A percentile compares a stretch with the other conserved stretches of the same genome.
Evolutionary conservation across 2,888 invertebrate species (phyloP).

Genomic region (Drosophila neonasuta): DNA sequence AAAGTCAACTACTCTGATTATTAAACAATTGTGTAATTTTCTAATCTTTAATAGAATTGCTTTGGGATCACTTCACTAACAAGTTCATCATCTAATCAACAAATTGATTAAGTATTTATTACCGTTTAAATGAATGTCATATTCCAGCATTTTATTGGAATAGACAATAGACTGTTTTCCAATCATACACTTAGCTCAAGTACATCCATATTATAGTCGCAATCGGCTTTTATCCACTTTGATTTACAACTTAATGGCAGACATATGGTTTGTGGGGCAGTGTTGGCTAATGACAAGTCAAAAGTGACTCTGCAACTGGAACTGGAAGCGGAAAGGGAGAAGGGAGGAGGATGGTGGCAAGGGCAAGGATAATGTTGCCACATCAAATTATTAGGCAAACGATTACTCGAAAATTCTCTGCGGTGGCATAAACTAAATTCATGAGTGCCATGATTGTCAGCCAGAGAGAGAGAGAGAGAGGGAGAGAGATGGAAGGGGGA

Average conservation of each 20-base stretch:
- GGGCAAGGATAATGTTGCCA: conserved; percentile 34
- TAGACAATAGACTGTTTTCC: background rate
- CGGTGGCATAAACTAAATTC: conserved; percentile 78
- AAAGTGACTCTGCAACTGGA: conserved; percentile 4
- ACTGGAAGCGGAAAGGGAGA: too few species aligned
- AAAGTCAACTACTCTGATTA: too few species aligned
- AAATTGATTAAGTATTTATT: background rate
- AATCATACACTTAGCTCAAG: background rate
- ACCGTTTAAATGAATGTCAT: background rate
- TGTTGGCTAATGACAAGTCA: conserved; percentile 34
- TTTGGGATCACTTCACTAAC: too few species aligned
- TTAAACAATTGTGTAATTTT: too few species aligned
- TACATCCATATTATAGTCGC: background rate
- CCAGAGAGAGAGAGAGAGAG: background rate
- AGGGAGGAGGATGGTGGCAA: background rate
- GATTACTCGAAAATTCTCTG: conserved; percentile 73
- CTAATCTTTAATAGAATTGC: too few species aligned
- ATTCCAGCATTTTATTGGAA: background rate
- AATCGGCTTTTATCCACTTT: conserved; percentile 11
- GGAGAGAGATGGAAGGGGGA: background rate
- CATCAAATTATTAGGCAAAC: conserved; percentile 71
- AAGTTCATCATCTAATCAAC: too few species aligned
- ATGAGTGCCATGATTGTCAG: conserved; percentile 74
- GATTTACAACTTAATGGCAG: conserved; percentile 21
- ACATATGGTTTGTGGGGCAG: conserved; percentile 13